These are phyloP conservation scores for Furcifer pardalis DNA, from an alignment of 2,797 vertebrate species.

Conservation along the genomic window DNA sequence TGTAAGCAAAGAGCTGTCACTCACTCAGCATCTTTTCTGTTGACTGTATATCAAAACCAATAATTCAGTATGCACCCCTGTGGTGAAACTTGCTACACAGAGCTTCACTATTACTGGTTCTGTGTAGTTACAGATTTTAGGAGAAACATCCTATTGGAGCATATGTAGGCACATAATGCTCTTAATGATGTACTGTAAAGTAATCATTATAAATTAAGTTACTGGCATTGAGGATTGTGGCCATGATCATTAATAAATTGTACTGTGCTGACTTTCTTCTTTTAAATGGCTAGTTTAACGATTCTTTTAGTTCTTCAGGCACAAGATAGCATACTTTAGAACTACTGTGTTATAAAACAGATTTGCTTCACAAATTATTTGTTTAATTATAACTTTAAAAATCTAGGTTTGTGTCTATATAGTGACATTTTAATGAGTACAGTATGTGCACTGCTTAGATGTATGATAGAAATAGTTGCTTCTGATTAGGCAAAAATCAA, in stretches of 20 bases:
- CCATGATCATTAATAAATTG: background rate
- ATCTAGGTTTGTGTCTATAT: background rate
- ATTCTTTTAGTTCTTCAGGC: background rate
- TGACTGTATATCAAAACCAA: no score
- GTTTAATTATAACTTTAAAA: slow-evolving; percentile 5
- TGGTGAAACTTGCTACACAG: no score
- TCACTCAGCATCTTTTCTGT: no score
- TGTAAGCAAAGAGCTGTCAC: no score
- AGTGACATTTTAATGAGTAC: background rate
- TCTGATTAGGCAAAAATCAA: background rate
- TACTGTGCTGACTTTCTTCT: background rate
- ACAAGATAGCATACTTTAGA: background rate
- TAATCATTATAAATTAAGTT: background rate
- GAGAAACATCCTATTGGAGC: background rate
- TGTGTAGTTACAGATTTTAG: background rate
- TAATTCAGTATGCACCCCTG: no score
- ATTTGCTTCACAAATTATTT: background rate
- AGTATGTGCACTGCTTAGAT: background rate
- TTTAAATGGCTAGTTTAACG: background rate
- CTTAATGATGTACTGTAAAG: background rate
- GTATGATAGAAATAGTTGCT: background rate
- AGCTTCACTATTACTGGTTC: background rate
- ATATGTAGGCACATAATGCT: background rate
- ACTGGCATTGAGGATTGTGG: background rate
- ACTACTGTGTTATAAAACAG: background rate